These are phyloP conservation scores for Salvelinus fontinalis DNA, from an alignment of 2,113 vertebrate genomes.

Conservation along the genomic window DNA sequence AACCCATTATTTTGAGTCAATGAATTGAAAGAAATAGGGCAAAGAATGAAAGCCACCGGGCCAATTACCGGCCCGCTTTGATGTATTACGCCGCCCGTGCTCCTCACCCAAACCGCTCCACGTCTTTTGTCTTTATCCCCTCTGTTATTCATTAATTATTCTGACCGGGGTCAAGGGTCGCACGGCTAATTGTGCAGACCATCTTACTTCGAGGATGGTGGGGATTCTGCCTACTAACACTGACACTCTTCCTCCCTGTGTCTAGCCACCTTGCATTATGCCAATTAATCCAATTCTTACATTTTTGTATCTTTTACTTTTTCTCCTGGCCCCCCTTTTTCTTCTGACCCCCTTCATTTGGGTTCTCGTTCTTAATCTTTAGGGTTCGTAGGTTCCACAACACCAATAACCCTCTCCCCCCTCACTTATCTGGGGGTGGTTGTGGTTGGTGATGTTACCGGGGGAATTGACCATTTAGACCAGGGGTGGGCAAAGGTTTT, in stretches of 20 bases:
- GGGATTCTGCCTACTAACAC: constrained; percentile 85
- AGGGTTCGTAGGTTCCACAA: constrained; percentile 32
- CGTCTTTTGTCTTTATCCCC: constrained; percentile 98
- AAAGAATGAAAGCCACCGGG: constrained; percentile 99
- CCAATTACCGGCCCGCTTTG: constrained; percentile 99
- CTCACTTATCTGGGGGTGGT: constrained; percentile 6
- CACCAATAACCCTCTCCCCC: not conserved
- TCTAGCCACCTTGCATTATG: constrained; percentile 92
- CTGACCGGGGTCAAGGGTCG: constrained; percentile 93
- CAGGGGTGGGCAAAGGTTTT: too few relatives aligned
- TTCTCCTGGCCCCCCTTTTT: constrained; percentile 15
- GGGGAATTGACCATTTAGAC: too few relatives aligned
- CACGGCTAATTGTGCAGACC: constrained; percentile 95
- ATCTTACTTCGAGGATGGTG: constrained; percentile 85
- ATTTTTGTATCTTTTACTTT: constrained; percentile 65
- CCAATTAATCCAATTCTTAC: constrained; percentile 97
- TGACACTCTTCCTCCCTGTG: constrained; percentile 93
- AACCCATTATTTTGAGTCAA: constrained; percentile 99
- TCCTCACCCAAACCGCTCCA: constrained; percentile 91
- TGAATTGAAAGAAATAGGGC: constrained; percentile 99
- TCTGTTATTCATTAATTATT: constrained; percentile 99
- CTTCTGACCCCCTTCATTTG: constrained; percentile 42
- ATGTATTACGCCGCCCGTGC: constrained; percentile 92
- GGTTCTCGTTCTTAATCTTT: constrained; percentile 9
- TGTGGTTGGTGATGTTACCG: not conserved